These are phyloP conservation scores for Leucoma salicis DNA, from an alignment of 2,888 invertebrate species.

Conservation along the genomic window DNA sequence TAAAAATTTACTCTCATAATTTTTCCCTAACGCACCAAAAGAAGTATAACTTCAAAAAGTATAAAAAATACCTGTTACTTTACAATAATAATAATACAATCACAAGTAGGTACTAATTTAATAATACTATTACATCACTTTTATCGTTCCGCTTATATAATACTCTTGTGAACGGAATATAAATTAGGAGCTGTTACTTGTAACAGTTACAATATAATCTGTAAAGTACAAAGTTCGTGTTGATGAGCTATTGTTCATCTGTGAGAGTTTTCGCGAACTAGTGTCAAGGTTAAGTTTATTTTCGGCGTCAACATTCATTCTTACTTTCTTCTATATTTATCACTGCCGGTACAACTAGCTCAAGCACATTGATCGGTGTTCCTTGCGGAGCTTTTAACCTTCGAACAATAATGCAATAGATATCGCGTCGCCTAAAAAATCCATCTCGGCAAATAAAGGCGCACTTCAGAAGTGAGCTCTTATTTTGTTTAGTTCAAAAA, in stretches of 20 bases:
- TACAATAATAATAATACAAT: not conserved
- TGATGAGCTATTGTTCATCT: constrained; percentile 19
- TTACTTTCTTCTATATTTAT: too few species aligned
- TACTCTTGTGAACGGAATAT: constrained; percentile 14
- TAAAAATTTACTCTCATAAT: too few species aligned
- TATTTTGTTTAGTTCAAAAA: too few species aligned
- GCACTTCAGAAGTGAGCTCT: too few species aligned
- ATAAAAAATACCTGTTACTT: not conserved
- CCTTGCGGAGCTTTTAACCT: too few species aligned
- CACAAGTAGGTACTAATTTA: constrained; percentile 3
- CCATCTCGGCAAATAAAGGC: too few species aligned
- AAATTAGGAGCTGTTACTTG: constrained; percentile 8
- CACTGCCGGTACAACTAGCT: too few species aligned
- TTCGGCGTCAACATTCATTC: too few species aligned
- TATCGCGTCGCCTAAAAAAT: too few species aligned
- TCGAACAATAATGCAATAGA: too few species aligned
- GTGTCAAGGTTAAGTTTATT: constrained; percentile 28
- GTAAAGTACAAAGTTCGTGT: constrained; percentile 1
- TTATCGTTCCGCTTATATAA: constrained; percentile 12
- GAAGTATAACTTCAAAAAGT: not conserved
- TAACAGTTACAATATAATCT: constrained; percentile 5
- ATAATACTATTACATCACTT: constrained; percentile 7
- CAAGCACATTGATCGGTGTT: too few species aligned
- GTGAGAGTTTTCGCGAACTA: constrained; percentile 20
- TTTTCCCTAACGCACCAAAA: too few species aligned